Percentiles rank a stretch among this genome's conserved stretches.
Evolutionary conservation across 2,888 invertebrate species (phyloP).

Genomic region (Apamea anceps): DNA sequence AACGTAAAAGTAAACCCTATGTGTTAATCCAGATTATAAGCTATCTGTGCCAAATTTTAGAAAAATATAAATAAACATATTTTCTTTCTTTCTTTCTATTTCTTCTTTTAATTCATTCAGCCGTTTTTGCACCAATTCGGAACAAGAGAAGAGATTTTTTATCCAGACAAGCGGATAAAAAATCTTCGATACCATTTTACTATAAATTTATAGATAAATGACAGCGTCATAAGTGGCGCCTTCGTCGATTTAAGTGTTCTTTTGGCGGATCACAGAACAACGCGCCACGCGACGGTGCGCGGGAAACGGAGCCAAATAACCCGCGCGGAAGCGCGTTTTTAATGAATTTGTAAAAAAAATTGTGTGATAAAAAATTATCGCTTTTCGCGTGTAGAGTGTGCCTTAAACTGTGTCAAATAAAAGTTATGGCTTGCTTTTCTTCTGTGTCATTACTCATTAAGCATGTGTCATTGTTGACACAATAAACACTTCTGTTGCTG

Average conservation of each 20-base stretch:
- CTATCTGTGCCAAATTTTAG: background rate
- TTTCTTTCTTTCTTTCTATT: too few relatives aligned
- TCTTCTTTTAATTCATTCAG: background rate
- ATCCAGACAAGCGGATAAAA: background rate
- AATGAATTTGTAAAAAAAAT: too few relatives aligned
- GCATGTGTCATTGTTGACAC: background rate
- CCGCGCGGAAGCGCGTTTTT: too few relatives aligned
- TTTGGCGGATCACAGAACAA: too few relatives aligned
- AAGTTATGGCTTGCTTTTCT: background rate
- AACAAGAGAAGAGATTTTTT: too few relatives aligned
- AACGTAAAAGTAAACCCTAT: background rate
- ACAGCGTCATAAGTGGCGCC: background rate
- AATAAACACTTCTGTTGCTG: background rate
- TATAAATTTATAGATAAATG: background rate
- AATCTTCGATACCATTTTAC: background rate
- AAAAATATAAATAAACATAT: too few relatives aligned
- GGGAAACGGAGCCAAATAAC: too few relatives aligned
- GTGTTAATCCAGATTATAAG: background rate
- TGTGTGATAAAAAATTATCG: too few relatives aligned
- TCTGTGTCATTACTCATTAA: constrained; percentile 1
- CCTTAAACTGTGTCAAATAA: background rate
- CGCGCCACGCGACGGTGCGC: too few relatives aligned
- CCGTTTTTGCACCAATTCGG: background rate
- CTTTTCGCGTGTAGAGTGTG: too few relatives aligned
- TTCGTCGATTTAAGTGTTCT: background rate